Conservation (phyloP, 2,113 vertebrate genomes). For the Melierax canorus region DNA sequence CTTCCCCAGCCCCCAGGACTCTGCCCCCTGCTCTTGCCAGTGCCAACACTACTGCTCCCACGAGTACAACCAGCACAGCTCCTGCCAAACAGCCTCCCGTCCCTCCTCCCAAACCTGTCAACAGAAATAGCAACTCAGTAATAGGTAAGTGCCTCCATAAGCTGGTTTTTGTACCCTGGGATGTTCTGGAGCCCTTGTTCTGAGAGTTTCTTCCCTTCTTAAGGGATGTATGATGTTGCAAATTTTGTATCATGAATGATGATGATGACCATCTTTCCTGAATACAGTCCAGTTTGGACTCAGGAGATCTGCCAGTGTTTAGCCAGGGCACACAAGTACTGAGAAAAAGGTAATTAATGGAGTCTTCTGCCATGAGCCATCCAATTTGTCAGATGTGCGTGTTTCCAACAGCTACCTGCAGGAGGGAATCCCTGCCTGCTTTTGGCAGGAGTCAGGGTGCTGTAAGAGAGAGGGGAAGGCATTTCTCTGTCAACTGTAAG, state of each 20-base stretch:
- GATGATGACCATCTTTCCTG: background rate
- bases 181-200: background rate
- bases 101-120: constrained; percentile 92
- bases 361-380: background rate
- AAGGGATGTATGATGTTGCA: background rate
- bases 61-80: constrained; percentile 53
- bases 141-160: constrained; percentile 79
- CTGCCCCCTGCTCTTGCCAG: constrained; percentile 69
- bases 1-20: constrained; percentile 78
- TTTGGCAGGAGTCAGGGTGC: background rate
- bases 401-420: background rate
- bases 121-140: constrained; percentile 87
- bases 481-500: background rate
- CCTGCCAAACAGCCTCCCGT: constrained; percentile 87
- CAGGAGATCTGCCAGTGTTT: background rate
- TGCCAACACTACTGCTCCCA: constrained; percentile 68
- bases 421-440: background rate
- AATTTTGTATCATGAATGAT: background rate
- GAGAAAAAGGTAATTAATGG: background rate
- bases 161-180: background rate
- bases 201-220: background rate
- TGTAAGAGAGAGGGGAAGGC: background rate
- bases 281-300: background rate
- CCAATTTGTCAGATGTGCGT: accelerated
- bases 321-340: background rate